Conservation (phyloP, 2,888 invertebrate species). For the Odontocolon sp. region DNA sequence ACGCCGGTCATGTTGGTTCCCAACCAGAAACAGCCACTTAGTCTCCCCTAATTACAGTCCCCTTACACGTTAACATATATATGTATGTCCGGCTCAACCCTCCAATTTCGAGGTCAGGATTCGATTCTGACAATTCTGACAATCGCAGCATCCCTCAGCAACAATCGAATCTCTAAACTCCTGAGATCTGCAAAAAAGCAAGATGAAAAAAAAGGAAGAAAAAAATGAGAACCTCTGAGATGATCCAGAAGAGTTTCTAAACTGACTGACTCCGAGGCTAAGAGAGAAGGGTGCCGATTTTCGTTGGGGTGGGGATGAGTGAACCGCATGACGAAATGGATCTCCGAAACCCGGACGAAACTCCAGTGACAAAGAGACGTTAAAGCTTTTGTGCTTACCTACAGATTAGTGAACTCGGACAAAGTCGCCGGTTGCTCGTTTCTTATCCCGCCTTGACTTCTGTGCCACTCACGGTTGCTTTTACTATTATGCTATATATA, state of each 20-base stretch:
- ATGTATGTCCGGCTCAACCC: background rate
- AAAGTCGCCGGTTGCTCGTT: constrained; percentile 69
- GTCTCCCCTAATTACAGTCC: constrained; percentile 65
- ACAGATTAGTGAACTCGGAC: constrained; percentile 79
- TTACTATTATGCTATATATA: constrained; percentile 9
- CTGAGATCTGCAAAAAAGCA: too few species aligned
- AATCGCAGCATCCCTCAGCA: background rate
- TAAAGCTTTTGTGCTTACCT: constrained; percentile 71
- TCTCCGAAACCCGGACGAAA: constrained; percentile 50
- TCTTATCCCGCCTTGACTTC: constrained; percentile 48
- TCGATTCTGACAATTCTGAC: background rate
- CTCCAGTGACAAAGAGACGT: constrained; percentile 58
- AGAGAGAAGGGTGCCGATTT: background rate
- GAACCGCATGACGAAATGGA: constrained; percentile 52
- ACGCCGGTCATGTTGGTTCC: constrained; percentile 62
- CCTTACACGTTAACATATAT: background rate
- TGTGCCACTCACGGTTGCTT: constrained; percentile 15
- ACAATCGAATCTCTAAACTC: too few species aligned
- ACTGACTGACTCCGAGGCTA: constrained; percentile 36
- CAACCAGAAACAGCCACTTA: constrained; percentile 57
- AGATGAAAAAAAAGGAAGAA: background rate
- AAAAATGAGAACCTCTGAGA: constrained; percentile 49
- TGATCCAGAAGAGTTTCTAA: constrained; percentile 49
- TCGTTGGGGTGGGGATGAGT: constrained; percentile 24
- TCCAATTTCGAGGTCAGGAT: background rate